Evolutionary conservation across 2,797 vertebrate species (phyloP).

Genomic region (Gymnopithys bicolor): DNA sequence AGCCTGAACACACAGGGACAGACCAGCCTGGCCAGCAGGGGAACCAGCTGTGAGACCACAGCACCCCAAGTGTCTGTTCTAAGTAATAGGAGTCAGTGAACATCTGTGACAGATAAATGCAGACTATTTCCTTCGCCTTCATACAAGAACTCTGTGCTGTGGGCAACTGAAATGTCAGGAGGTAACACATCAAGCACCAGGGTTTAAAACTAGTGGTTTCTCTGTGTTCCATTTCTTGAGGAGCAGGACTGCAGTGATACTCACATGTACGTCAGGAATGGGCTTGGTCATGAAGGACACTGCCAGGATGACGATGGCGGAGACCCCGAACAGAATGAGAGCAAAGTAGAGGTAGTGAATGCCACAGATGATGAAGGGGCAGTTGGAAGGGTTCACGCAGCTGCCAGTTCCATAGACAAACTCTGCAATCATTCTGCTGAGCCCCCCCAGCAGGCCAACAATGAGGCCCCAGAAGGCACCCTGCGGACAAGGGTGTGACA

Average conservation of each 20-base stretch:
- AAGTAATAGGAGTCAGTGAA: background rate
- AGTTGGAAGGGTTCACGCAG: slow-evolving; percentile 84
- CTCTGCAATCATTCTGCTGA: slow-evolving; percentile 90
- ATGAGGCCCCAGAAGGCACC: slow-evolving; percentile 92
- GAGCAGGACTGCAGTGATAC: slow-evolving; percentile 42
- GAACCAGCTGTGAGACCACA: background rate
- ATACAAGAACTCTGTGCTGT: background rate
- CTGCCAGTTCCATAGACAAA: slow-evolving; percentile 90
- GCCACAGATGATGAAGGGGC: slow-evolving; percentile 91
- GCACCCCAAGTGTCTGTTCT: background rate
- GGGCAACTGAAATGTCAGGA: background rate
- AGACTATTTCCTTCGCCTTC: background rate
- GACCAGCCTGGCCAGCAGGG: background rate
- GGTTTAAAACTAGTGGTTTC: background rate
- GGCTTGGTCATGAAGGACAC: slow-evolving; percentile 92
- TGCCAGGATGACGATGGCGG: slow-evolving; percentile 76
- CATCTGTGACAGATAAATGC: background rate
- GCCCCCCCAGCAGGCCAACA: slow-evolving; percentile 84
- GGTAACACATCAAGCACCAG: background rate
- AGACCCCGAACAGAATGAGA: slow-evolving; percentile 86
- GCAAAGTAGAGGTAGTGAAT: slow-evolving; percentile 96
- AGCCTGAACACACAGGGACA: background rate
- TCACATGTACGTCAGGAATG: slow-evolving; percentile 91
- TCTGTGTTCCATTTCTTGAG: background rate
- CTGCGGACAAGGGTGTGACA: slow-evolving; percentile 71